Evolutionary conservation across 2,113 vertebrate genomes (phyloP), one percentile per base, ranked within the genome.

Genomic region (Rhea pennata): DNA sequence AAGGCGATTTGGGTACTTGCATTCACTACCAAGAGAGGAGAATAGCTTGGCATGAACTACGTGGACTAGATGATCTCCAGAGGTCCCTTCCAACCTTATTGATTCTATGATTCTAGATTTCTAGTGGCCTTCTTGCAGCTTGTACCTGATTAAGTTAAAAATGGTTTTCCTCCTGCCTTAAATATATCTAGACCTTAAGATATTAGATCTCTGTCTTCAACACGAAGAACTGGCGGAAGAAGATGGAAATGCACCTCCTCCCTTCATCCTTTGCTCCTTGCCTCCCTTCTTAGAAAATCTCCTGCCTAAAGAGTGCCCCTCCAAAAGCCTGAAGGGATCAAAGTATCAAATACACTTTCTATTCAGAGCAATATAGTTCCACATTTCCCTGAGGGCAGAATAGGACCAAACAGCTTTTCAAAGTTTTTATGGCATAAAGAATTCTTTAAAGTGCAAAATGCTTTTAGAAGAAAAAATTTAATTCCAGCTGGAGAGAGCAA

Each of bases 391-490:
- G 61, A 15, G 59, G 83, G 92, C 85, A 86, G 54, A 83, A 83
- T 31, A 78, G n/a, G 73, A 85, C 54, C 50, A 86, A 92, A 53
- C 36, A 93, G 39, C 73, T 92, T 80, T 87, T 91, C 81, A 59
- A 77, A 31, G 56, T 19, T 92, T 87, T 81, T 81, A 92, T 27
- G 81, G 27, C 53, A 89, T 40, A 66, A 78, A 91, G 86, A 70
- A 80, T 56, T 64, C 76, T 91, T 78, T 39, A 72, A 84, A 22
- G 44, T 74, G 69, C 46, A 75, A 67, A 90, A 93, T 81, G 44
- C 73, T 81, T 88, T 58, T 77, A 76, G 65, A 92, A 77, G 87
- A 91, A 82, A 88, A 81, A 50, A 74, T 90, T 51, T 62, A 53
- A 58, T 50, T 90, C 59, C 70, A 86, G n/a, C 19, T 0, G 19